phyloP scores from a whole-genome alignment of 2,113 vertebrate genomes.

The Epinephelus lanceolatus region DNA sequence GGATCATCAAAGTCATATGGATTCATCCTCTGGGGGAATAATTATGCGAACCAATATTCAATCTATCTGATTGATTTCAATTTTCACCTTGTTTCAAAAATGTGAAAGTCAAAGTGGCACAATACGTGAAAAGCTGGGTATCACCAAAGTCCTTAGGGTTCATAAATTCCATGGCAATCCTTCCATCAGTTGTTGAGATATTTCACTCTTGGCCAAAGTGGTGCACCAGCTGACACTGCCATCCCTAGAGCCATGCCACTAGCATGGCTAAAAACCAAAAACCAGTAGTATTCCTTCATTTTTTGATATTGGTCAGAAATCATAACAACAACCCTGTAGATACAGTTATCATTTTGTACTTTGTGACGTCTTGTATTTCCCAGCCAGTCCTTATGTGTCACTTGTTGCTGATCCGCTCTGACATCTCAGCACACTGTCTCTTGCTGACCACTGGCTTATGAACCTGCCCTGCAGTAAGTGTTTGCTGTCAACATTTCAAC shows the following conservation, averaged over 20 bases:
- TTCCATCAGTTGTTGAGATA: background rate
- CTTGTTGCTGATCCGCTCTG: slow-evolving; percentile 25
- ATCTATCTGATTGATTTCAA: too few relatives aligned
- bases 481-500: slow-evolving; percentile 44
- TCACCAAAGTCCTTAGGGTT: too few relatives aligned
- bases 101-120: background rate
- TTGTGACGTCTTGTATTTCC: background rate
- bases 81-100: background rate
- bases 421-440: slow-evolving; percentile 33
- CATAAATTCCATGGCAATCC: too few relatives aligned
- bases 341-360: background rate
- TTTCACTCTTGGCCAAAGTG: background rate
- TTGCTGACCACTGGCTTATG: slow-evolving; percentile 14
- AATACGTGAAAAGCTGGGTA: background rate
- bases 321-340: background rate
- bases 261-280: background rate
- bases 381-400: background rate
- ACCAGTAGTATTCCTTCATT: background rate
- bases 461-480: slow-evolving; percentile 30
- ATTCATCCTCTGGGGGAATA: too few relatives aligned
- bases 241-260: background rate
- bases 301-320: background rate
- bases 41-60: too few relatives aligned
- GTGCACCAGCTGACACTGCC: background rate
- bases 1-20: too few relatives aligned